phyloP scores from a whole-genome alignment of 2,797 vertebrate species.

The Smutsia temminckii region DNA sequence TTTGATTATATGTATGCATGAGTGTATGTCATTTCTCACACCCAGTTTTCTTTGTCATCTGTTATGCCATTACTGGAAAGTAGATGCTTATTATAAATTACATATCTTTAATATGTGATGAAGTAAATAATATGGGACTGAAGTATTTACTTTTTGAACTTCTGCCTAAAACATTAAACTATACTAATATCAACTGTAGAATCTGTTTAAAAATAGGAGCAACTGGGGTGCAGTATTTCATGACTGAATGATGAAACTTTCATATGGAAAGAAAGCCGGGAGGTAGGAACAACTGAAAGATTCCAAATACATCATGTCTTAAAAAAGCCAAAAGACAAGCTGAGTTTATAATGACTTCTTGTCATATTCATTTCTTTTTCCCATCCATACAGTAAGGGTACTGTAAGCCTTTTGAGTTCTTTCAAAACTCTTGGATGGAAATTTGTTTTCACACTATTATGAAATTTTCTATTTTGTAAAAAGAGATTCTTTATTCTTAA shows the following conservation, averaged over 20 bases:
- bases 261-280: slow-evolving; percentile 35
- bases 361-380: slow-evolving; percentile 62
- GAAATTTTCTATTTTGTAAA: slow-evolving; percentile 41
- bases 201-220: slow-evolving; percentile 81
- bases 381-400: neutral
- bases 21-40: slow-evolving; percentile 68
- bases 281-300: slow-evolving; percentile 42
- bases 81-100: slow-evolving; percentile 85
- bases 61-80: slow-evolving; percentile 78
- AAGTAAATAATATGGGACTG: slow-evolving; percentile 76
- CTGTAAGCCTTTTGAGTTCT: slow-evolving; percentile 13
- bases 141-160: slow-evolving; percentile 79
- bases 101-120: slow-evolving; percentile 75
- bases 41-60: slow-evolving; percentile 81
- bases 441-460: neutral
- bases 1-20: slow-evolving; percentile 82
- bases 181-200: slow-evolving; percentile 74
- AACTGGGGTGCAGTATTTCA: slow-evolving; percentile 69
- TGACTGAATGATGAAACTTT: slow-evolving; percentile 62
- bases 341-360: slow-evolving; percentile 57
- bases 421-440: slow-evolving; percentile 52
- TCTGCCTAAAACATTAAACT: slow-evolving; percentile 79
- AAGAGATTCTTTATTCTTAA: neutral
- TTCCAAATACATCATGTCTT: slow-evolving; percentile 51
- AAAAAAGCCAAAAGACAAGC: slow-evolving; percentile 60